A percentile compares a stretch with the other conserved stretches of the same genome.
phyloP scores from a whole-genome alignment of 2,113 vertebrate species.

The Cheilinus undulatus region DNA sequence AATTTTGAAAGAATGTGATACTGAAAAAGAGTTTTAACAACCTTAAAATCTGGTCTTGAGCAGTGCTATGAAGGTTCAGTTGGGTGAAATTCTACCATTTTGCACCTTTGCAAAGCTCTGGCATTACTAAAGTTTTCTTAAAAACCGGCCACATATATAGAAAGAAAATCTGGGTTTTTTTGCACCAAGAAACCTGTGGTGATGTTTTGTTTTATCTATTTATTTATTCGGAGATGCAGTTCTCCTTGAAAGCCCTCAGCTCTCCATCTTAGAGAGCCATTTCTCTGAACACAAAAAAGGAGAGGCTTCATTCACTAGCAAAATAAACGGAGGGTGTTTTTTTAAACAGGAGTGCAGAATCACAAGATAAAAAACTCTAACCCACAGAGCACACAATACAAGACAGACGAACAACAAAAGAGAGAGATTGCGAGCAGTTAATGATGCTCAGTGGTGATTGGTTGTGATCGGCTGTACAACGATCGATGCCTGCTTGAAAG shows the following conservation, averaged over 20 bases:
- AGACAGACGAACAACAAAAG: conserved; percentile 58
- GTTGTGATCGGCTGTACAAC: conserved; percentile 59
- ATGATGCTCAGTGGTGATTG: conserved; percentile 61
- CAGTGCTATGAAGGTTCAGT: neutral
- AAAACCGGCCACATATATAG: neutral
- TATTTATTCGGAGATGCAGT: conserved; percentile 7
- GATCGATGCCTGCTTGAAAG: conserved; percentile 71
- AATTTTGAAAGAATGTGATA: too few relatives aligned
- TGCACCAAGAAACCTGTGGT: neutral
- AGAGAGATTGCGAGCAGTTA: conserved; percentile 52
- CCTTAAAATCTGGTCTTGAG: too few relatives aligned
- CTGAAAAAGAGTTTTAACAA: too few relatives aligned
- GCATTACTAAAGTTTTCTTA: neutral
- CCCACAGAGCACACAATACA: conserved; percentile 40
- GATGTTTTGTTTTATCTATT: neutral
- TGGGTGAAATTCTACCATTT: neutral
- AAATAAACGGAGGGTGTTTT: conserved; percentile 38
- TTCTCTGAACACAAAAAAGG: conserved; percentile 16
- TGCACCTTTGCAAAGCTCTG: neutral
- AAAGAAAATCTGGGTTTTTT: neutral
- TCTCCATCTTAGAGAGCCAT: conserved; percentile 1
- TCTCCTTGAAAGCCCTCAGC: conserved; percentile 8
- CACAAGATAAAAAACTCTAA: conserved; percentile 48
- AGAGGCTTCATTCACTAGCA: conserved; percentile 5
- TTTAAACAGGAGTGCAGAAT: conserved; percentile 9